phyloP scores from a whole-genome alignment of 2,113 vertebrate genomes.

The Ovis aries region ARS-UI_Ramb_v3.0 NC_056056.1:199781501-199782000 shows the following conservation, averaged over 20 bases:
- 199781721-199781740: not conserved
- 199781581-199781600: not conserved
- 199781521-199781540: not conserved
- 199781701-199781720: not conserved
- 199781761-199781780: not conserved
- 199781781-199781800: not conserved
- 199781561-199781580: not conserved
- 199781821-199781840: not conserved
- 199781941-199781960: not conserved
- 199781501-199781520: not conserved
- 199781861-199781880: not conserved
- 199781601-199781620: not conserved
- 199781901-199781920: not conserved
- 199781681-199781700: not conserved
- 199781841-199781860: not conserved
- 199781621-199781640: not conserved
- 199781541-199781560: not conserved
- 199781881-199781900: not conserved
- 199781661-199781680: not conserved
- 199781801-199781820: not conserved
- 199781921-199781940: not conserved
- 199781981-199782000: not conserved
- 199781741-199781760: not conserved
- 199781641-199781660: not conserved
- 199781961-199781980: not conserved